Conservation (phyloP, 2,888 invertebrate genomes). For the Phengaris alcon region DNA sequence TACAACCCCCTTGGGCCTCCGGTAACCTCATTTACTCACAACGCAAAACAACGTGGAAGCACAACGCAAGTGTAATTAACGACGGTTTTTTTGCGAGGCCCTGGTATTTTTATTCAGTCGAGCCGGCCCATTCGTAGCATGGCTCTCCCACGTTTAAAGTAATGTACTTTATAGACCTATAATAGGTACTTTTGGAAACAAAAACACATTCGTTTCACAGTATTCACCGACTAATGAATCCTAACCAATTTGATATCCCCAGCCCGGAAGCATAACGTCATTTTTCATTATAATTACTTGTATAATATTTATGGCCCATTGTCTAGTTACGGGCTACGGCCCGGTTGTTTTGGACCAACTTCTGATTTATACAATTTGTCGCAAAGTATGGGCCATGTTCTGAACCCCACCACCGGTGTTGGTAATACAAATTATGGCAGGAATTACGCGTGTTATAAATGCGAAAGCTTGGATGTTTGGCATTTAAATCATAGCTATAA, state of each 20-base stretch:
- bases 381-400: neutral
- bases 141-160: too few relatives aligned
- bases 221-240: slow-evolving; percentile 15
- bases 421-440: too few relatives aligned
- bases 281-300: slow-evolving; percentile 28
- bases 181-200: slow-evolving; percentile 8
- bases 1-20: too few relatives aligned
- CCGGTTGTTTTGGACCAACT: neutral
- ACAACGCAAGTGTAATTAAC: too few relatives aligned
- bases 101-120: too few relatives aligned
- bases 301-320: slow-evolving; percentile 22
- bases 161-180: neutral
- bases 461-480: too few relatives aligned
- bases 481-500: too few relatives aligned
- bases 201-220: slow-evolving; percentile 5
- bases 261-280: slow-evolving; percentile 13
- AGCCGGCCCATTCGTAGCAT: too few relatives aligned
- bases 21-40: too few relatives aligned
- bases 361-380: slow-evolving; percentile 24
- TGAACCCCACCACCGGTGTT: neutral
- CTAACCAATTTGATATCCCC: slow-evolving; percentile 6
- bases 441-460: too few relatives aligned
- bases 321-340: slow-evolving; percentile 16
- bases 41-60: too few relatives aligned
- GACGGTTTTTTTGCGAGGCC: too few relatives aligned